Evolutionary conservation across 2,113 vertebrate species (phyloP).

Genomic region (Hippocampus mohnikei): DNA sequence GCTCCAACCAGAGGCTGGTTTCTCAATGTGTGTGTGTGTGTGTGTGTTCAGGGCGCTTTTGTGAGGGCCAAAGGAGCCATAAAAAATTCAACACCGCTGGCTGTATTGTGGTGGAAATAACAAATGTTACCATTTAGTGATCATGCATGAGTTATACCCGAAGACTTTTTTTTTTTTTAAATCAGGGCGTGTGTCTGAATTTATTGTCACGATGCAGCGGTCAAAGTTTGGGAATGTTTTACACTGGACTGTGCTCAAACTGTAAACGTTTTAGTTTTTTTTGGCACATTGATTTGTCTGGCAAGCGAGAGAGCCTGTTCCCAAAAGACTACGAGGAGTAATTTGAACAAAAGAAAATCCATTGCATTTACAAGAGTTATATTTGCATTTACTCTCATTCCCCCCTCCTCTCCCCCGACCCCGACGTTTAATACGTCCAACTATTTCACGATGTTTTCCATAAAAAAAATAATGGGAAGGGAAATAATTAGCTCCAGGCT

Average conservation of each 20-base stretch:
- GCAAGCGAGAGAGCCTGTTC: background rate
- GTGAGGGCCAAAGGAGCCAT: conserved; percentile 39
- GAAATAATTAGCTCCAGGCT: no score
- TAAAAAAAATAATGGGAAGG: no score
- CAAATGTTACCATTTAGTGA: conserved; percentile 70
- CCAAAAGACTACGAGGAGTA: background rate
- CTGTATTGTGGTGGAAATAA: conserved; percentile 62
- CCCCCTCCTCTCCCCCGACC: no score
- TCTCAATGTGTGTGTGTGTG: conserved; percentile 12
- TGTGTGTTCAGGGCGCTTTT: conserved; percentile 6
- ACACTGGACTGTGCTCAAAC: background rate
- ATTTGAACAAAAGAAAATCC: background rate
- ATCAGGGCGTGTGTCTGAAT: conserved; percentile 5
- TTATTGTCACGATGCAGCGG: conserved; percentile 27
- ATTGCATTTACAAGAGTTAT: background rate
- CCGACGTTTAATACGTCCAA: no score
- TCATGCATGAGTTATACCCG: conserved; percentile 67
- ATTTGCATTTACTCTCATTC: background rate
- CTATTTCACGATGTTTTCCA: no score
- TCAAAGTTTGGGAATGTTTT: conserved; percentile 7
- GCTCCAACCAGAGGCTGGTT: conserved; percentile 47
- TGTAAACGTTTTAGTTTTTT: background rate
- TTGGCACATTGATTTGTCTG: background rate
- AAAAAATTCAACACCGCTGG: conserved; percentile 63
- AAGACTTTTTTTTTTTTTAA: conserved; percentile 31